phyloP scores from a whole-genome alignment of 2,113 vertebrate species.

The Anolis carolinensis region DNA sequence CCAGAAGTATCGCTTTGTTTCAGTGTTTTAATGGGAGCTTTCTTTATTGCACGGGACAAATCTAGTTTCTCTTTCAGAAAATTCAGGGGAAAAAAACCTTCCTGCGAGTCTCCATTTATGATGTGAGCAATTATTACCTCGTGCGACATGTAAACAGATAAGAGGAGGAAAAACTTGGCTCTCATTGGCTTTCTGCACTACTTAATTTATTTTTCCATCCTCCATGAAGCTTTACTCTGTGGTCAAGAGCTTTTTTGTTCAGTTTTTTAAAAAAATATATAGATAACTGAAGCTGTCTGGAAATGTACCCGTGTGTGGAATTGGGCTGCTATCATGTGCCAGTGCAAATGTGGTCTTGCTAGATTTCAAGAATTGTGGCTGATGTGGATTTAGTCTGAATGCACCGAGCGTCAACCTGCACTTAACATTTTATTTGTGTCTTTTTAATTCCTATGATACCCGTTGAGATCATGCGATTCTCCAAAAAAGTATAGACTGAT shows the following conservation, averaged over 20 bases:
- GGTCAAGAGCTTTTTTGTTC: slow-evolving; percentile 61
- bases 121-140: slow-evolving; percentile 84
- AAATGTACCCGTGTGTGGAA: slow-evolving; percentile 57
- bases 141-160: slow-evolving; percentile 77
- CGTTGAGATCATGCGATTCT: slow-evolving; percentile 47
- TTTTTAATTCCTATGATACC: slow-evolving; percentile 41
- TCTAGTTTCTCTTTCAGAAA: slow-evolving; percentile 71
- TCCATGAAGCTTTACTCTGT: slow-evolving; percentile 61
- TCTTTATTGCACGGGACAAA: slow-evolving; percentile 76
- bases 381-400: slow-evolving; percentile 66
- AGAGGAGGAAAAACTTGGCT: slow-evolving; percentile 59
- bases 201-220: slow-evolving; percentile 71
- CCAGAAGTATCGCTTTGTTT: slow-evolving; percentile 75
- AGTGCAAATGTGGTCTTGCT: slow-evolving; percentile 53
- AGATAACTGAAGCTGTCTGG: slow-evolving; percentile 46
- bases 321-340: slow-evolving; percentile 61
- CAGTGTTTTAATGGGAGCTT: slow-evolving; percentile 77
- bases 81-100: slow-evolving; percentile 58
- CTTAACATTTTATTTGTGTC: slow-evolving; percentile 26
- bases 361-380: slow-evolving; percentile 60
- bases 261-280: slow-evolving; percentile 16
- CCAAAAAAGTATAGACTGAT: slow-evolving; percentile 49
- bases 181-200: slow-evolving; percentile 73
- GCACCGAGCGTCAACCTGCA: slow-evolving; percentile 62
- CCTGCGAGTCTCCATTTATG: slow-evolving; percentile 74